A percentile compares a stretch with the other conserved stretches of the same genome.
These are phyloP conservation scores for Hydrocynus forskahlii DNA, from an alignment of 2,797 vertebrate species.

Conservation along the genomic window DNA sequence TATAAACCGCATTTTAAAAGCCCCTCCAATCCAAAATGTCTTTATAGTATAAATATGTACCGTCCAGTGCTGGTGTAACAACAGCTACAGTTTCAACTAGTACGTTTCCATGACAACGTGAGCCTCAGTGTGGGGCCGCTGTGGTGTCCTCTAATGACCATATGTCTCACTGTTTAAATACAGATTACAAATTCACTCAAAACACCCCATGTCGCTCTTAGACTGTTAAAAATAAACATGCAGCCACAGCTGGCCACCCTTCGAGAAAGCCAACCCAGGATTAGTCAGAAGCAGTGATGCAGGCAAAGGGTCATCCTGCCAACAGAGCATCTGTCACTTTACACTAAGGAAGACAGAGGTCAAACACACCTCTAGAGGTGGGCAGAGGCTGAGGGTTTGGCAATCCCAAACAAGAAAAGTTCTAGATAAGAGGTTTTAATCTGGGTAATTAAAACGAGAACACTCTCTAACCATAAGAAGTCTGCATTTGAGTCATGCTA, in stretches of 20 bases:
- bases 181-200: constrained; percentile 46
- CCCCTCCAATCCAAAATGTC: neutral
- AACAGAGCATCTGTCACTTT: constrained; percentile 29
- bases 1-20: no score
- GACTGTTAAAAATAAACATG: constrained; percentile 45
- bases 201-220: constrained; percentile 36
- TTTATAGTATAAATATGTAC: neutral
- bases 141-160: constrained; percentile 34
- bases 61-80: neutral
- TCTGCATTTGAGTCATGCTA: constrained; percentile 14
- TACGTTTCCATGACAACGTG: constrained; percentile 27
- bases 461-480: constrained; percentile 5
- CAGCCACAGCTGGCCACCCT: constrained; percentile 20
- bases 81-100: neutral
- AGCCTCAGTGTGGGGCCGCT: neutral
- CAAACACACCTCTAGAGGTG: constrained; percentile 29
- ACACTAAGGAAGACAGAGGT: constrained; percentile 30
- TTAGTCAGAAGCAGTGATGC: constrained; percentile 24
- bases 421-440: constrained; percentile 30
- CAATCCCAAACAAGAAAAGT: neutral
- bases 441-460: constrained; percentile 40
- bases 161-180: constrained; percentile 45
- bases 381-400: neutral
- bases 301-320: constrained; percentile 38
- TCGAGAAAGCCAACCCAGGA: constrained; percentile 27